Conservation (phyloP, 2,888 invertebrate genomes). For the Leucozona laternaria region DNA sequence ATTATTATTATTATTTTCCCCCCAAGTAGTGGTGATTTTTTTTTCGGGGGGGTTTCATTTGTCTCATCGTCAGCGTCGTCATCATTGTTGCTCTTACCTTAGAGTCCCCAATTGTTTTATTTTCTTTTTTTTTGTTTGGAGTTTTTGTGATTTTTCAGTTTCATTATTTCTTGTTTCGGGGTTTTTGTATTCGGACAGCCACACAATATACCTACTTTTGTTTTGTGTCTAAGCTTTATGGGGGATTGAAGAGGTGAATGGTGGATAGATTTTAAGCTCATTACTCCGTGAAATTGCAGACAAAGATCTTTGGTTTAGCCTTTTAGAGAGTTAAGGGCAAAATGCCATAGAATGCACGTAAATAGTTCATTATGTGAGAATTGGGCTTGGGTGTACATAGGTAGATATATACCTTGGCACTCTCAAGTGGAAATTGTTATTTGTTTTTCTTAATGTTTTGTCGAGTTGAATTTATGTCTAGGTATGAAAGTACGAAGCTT, state of each 20-base stretch:
- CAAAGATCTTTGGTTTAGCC: constrained; percentile 23
- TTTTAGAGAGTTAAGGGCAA: constrained; percentile 2
- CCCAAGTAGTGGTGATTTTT: constrained; percentile 55
- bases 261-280: constrained; percentile 67
- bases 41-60: constrained; percentile 22
- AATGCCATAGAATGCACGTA: constrained; percentile 53
- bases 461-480: not conserved
- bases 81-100: constrained; percentile 21
- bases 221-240: constrained; percentile 35
- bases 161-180: constrained; percentile 46
- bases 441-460: constrained; percentile 37
- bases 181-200: constrained; percentile 51
- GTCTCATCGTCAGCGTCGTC: constrained; percentile 19
- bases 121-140: constrained; percentile 39
- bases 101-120: constrained; percentile 32
- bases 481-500: not conserved
- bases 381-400: constrained; percentile 26
- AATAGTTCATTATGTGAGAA: constrained; percentile 72
- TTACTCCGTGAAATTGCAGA: constrained; percentile 48
- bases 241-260: constrained; percentile 21
- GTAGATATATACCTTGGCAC: no score
- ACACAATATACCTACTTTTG: constrained; percentile 40
- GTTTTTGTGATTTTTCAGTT: constrained; percentile 43
- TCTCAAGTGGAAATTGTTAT: constrained; percentile 37
- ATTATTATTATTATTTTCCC: constrained; percentile 74